phyloP scores from a whole-genome alignment of 2,888 invertebrate species.

The Stomorhina lunata region DNA sequence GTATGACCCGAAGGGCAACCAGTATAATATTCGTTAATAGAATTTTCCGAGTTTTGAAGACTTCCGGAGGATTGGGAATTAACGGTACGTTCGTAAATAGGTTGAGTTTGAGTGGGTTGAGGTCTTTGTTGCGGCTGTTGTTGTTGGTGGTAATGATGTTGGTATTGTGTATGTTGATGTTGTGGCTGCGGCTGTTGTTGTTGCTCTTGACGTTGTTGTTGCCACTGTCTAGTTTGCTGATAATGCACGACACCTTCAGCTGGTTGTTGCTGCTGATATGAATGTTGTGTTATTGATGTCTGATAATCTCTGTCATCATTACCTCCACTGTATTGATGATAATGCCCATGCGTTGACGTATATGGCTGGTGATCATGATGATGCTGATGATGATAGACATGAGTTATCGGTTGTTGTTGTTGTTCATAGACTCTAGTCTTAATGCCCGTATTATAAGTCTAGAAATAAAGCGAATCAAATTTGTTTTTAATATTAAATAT shows the following conservation, averaged over 20 bases:
- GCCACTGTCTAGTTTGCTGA: conserved; percentile 24
- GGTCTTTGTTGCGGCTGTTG: conserved; percentile 19
- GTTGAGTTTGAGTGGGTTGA: conserved; percentile 42
- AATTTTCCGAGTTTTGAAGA: conserved; percentile 69
- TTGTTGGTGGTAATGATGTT: conserved; percentile 19
- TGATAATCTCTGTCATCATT: conserved; percentile 53
- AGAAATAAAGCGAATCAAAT: background rate
- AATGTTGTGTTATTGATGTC: conserved; percentile 46
- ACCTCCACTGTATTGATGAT: conserved; percentile 18
- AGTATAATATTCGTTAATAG: conserved; percentile 70
- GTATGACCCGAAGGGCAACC: conserved; percentile 81
- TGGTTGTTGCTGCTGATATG: conserved; percentile 44
- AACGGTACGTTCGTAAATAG: conserved; percentile 29
- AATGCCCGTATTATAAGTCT: conserved; percentile 59
- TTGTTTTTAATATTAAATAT: background rate
- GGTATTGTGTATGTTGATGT: background rate
- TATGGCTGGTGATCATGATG: conserved; percentile 23
- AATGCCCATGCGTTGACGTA: conserved; percentile 41
- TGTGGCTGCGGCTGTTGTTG: background rate
- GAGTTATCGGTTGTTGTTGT: conserved; percentile 29
- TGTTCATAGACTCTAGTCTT: conserved; percentile 44
- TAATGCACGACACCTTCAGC: conserved; percentile 44
- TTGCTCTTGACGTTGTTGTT: conserved; percentile 23
- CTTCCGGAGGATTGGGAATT: conserved; percentile 37
- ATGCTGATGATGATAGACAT: conserved; percentile 26